Evolutionary conservation across 2,888 invertebrate species (phyloP).

Genomic region (Apodemia hepburni): DNA sequence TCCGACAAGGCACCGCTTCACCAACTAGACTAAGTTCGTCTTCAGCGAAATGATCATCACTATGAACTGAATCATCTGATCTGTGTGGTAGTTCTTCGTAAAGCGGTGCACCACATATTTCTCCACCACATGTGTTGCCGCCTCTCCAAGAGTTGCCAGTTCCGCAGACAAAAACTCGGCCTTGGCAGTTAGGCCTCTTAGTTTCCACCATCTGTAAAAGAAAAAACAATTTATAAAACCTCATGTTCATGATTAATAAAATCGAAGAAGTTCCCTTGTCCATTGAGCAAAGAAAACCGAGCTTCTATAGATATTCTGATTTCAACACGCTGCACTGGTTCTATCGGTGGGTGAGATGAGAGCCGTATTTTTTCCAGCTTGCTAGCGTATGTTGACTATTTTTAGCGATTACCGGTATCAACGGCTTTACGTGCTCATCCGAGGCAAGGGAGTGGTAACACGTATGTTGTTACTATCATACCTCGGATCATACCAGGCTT

Average conservation of each 20-base stretch:
- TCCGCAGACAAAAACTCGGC: constrained; percentile 85
- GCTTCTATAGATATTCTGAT: too few species aligned
- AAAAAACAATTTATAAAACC: constrained; percentile 26
- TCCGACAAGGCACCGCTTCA: constrained; percentile 70
- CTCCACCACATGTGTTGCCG: constrained; percentile 68
- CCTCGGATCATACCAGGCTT: too few species aligned
- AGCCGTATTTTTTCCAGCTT: too few species aligned
- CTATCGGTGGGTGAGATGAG: too few species aligned
- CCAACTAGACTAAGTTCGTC: constrained; percentile 85
- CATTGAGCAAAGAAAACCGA: too few species aligned
- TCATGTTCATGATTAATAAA: neutral
- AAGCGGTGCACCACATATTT: constrained; percentile 83
- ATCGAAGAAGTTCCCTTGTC: too few species aligned
- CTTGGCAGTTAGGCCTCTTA: constrained; percentile 80
- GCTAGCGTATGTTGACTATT: too few species aligned
- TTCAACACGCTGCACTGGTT: too few species aligned
- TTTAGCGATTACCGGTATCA: too few species aligned
- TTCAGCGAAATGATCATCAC: constrained; percentile 92
- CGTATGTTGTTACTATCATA: too few species aligned
- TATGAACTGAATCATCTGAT: constrained; percentile 81
- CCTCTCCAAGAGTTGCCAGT: constrained; percentile 78
- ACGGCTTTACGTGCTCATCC: too few species aligned
- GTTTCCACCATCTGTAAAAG: constrained; percentile 86
- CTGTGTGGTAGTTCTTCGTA: constrained; percentile 88
- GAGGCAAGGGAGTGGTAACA: too few species aligned